Evolutionary conservation across 1,140 invertebrate species (phyloP).

Genomic region (Delia radicum): DNA sequence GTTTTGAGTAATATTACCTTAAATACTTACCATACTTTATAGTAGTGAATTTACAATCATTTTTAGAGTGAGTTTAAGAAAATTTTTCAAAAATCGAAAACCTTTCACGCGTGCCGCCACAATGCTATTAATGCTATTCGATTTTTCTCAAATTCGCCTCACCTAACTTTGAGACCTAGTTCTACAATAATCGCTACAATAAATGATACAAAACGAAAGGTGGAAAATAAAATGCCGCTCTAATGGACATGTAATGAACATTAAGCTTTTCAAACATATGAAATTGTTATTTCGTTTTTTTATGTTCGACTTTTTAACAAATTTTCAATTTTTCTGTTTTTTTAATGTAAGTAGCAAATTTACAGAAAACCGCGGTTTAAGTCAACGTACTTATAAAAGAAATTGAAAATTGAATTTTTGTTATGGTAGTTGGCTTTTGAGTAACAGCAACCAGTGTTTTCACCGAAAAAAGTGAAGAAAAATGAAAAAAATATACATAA

Average conservation of each 20-base stretch:
- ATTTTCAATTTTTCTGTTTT: background rate
- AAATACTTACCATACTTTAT: too few relatives aligned
- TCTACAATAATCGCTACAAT: too few relatives aligned
- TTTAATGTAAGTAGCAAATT: background rate
- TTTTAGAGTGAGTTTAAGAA: too few relatives aligned
- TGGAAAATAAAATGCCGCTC: too few relatives aligned
- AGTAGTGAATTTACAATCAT: too few relatives aligned
- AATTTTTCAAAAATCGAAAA: too few relatives aligned
- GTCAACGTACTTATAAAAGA: constrained; percentile 3
- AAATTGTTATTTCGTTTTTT: background rate
- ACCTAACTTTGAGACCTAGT: too few relatives aligned
- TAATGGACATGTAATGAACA: constrained; percentile 1
- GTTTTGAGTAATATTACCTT: too few relatives aligned
- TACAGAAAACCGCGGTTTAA: background rate
- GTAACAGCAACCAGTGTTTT: background rate
- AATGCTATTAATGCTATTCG: too few relatives aligned
- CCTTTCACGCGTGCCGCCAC: too few relatives aligned
- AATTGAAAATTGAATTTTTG: constrained; percentile 1
- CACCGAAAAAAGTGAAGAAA: background rate
- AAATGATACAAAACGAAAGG: background rate
- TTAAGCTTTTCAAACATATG: constrained; percentile 1
- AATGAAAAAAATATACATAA: background rate
- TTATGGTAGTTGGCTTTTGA: background rate
- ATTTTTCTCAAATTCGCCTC: too few relatives aligned
- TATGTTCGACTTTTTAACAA: background rate